Percentiles rank a stretch among this genome's conserved stretches.
These are phyloP conservation scores for Paradoxurus hermaphroditus DNA, from an alignment of 2,113 vertebrate genomes.

Conservation along the genomic window DNA sequence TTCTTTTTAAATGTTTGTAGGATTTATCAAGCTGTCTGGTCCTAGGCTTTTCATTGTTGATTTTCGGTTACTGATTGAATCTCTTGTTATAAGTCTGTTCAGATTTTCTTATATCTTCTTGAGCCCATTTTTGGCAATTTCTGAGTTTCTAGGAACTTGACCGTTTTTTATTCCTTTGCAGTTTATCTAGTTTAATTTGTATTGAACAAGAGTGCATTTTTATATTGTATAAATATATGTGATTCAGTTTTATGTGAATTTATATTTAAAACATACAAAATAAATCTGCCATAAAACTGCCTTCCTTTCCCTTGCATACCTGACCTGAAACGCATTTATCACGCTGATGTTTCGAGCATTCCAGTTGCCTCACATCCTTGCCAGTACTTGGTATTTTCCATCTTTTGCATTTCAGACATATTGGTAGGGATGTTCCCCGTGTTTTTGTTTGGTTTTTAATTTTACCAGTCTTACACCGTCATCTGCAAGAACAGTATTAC, in stretches of 20 bases:
- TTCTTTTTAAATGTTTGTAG: slow-evolving; percentile 15
- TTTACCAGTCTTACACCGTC: not conserved
- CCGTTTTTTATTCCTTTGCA: not conserved
- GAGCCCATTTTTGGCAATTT: not conserved
- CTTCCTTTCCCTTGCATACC: not conserved
- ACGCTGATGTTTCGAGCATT: not conserved
- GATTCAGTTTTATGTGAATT: not conserved
- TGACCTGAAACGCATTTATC: not conserved
- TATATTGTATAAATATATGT: not conserved
- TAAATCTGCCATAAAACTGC: not conserved
- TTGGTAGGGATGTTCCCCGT: not conserved
- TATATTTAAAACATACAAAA: not conserved
- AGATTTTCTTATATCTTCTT: slow-evolving; percentile 17
- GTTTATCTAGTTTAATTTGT: not conserved
- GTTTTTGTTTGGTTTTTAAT: not conserved
- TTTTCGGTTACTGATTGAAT: slow-evolving; percentile 7
- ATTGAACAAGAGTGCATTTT: not conserved
- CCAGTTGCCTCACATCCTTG: not conserved
- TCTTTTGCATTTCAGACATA: not conserved
- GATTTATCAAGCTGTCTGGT: not conserved
- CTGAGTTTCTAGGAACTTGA: not conserved
- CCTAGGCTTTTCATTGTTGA: not conserved
- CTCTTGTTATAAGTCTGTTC: not conserved
- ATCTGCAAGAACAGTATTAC: not conserved
- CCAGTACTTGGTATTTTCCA: not conserved